Percentiles rank a stretch among this genome's conserved stretches.
Conservation (phyloP, 2,888 invertebrate genomes). For the Drosophila tripunctata region DNA sequence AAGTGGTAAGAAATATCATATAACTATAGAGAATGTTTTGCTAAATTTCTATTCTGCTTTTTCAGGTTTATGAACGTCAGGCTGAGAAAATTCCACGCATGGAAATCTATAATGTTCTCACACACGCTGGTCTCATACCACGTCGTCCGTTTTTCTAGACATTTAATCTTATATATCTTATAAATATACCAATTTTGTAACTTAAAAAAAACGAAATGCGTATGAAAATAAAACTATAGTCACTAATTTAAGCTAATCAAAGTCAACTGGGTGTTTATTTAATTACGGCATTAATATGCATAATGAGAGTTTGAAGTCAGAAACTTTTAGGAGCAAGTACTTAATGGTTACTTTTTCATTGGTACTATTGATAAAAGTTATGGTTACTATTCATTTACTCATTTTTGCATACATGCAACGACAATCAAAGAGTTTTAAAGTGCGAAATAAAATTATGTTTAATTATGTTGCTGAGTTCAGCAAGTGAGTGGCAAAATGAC, state of each 20-base stretch:
- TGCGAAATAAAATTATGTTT: too few relatives aligned
- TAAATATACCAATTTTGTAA: constrained; percentile 19
- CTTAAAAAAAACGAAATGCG: background rate
- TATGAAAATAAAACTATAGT: constrained; percentile 58
- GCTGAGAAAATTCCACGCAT: constrained; percentile 87
- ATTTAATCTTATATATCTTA: background rate
- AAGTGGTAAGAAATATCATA: constrained; percentile 83
- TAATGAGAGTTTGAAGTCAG: too few relatives aligned
- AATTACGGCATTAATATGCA: too few relatives aligned
- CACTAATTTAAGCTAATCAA: constrained; percentile 66
- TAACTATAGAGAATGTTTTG: background rate
- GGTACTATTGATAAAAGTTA: too few relatives aligned
- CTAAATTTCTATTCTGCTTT: background rate
- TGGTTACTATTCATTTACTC: too few relatives aligned
- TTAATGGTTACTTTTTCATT: too few relatives aligned
- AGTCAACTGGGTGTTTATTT: background rate
- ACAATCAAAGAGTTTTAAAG: too few relatives aligned
- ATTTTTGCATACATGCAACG: too few relatives aligned
- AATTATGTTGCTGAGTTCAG: too few relatives aligned
- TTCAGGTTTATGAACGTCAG: constrained; percentile 86
- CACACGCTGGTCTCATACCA: constrained; percentile 87
- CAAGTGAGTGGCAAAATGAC: too few relatives aligned
- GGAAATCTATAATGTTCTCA: constrained; percentile 87
- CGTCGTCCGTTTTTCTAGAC: constrained; percentile 71
- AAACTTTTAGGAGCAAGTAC: too few relatives aligned